Evolutionary conservation across 2,888 invertebrate genomes (phyloP).

Genomic region (Xestia xanthographa): DNA sequence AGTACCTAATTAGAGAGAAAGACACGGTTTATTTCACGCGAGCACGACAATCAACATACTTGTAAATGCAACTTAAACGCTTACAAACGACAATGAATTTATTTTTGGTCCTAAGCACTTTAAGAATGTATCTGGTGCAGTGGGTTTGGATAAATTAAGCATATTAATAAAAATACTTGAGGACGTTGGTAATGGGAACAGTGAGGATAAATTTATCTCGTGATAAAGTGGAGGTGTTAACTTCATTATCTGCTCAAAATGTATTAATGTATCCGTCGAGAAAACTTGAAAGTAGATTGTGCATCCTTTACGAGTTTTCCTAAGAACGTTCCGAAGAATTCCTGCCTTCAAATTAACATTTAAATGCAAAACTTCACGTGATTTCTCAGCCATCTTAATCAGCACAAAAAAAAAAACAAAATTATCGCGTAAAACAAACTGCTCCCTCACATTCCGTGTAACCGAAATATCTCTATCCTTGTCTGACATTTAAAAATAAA

Average conservation of each 20-base stretch:
- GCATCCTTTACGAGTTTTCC: background rate
- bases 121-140: constrained; percentile 12
- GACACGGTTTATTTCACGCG: constrained; percentile 43
- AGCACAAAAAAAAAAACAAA: background rate
- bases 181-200: background rate
- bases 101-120: constrained; percentile 20
- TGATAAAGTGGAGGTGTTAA: background rate
- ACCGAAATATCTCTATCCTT: constrained; percentile 53
- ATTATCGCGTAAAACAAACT: constrained; percentile 41
- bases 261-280: constrained; percentile 21
- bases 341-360: background rate
- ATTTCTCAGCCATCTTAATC: background rate
- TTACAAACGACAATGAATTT: constrained; percentile 4
- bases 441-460: constrained; percentile 36
- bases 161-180: background rate
- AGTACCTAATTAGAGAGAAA: constrained; percentile 15
- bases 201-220: background rate
- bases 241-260: background rate
- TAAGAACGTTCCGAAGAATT: background rate
- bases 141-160: background rate
- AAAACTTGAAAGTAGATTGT: constrained; percentile 36
- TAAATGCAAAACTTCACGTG: background rate
- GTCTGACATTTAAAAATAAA: constrained; percentile 55
- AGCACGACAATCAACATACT: constrained; percentile 4
- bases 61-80: constrained; percentile 8